Conservation (phyloP, 1,140 invertebrate species). For the Tribolium madens region DNA sequence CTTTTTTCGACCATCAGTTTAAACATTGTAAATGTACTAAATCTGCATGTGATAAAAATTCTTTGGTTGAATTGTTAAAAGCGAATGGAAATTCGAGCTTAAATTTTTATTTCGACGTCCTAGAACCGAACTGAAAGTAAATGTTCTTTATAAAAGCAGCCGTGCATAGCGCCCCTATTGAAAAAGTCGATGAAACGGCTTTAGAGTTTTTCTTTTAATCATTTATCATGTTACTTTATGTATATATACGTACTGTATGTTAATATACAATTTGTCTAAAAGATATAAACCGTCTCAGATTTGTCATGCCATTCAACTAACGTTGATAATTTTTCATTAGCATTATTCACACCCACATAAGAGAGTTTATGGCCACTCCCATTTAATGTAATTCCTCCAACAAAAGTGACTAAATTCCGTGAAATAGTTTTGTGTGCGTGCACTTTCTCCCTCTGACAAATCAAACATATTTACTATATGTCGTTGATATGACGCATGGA, state of each 20-base stretch:
- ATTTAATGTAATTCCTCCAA: constrained; percentile 35
- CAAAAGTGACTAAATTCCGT: constrained; percentile 37
- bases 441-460: constrained; percentile 39
- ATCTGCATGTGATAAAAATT: constrained; percentile 34
- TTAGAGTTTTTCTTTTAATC: constrained; percentile 41
- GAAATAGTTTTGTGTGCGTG: constrained; percentile 15
- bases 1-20: constrained; percentile 11
- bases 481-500: constrained; percentile 42
- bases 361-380: constrained; percentile 24
- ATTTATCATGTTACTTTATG: constrained; percentile 37
- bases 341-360: constrained; percentile 38
- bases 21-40: neutral
- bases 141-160: constrained; percentile 46
- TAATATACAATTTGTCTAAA: constrained; percentile 39
- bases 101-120: constrained; percentile 42
- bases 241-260: constrained; percentile 17
- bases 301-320: constrained; percentile 22
- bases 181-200: constrained; percentile 38
- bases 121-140: constrained; percentile 43
- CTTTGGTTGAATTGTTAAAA: constrained; percentile 41
- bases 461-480: constrained; percentile 44
- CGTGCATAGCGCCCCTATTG: constrained; percentile 33
- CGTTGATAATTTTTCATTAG: constrained; percentile 23
- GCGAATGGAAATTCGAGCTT: constrained; percentile 43
- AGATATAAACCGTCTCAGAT: neutral